Conservation (phyloP, 2,113 vertebrate genomes). For the Cyanoramphus novaezelandiae region DNA sequence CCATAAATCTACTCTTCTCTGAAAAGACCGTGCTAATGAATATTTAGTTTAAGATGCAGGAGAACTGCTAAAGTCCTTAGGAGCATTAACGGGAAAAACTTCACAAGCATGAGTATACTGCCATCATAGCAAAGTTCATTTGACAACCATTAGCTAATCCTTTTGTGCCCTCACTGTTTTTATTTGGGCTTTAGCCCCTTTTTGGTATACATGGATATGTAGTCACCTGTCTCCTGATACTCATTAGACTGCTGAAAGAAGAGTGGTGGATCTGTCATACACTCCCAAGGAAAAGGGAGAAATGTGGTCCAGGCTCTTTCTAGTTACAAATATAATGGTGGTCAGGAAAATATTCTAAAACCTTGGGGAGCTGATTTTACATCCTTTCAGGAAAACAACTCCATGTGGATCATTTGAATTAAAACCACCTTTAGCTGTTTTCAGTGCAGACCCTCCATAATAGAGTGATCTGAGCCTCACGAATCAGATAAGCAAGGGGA, state of each 20-base stretch:
- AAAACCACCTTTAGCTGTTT: background rate
- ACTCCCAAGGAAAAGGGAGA: background rate
- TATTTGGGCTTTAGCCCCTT: background rate
- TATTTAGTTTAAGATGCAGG: background rate
- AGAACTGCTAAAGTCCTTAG: background rate
- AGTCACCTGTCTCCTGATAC: background rate
- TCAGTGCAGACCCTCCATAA: background rate
- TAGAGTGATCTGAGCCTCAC: background rate
- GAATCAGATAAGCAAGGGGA: background rate
- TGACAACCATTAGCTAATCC: background rate
- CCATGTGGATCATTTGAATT: background rate
- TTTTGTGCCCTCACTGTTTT: background rate
- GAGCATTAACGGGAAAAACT: background rate
- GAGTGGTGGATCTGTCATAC: background rate
- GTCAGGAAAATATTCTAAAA: background rate
- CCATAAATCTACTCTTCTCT: background rate
- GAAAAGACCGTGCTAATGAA: background rate
- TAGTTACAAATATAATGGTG: background rate
- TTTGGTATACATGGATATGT: background rate
- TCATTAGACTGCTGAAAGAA: background rate
- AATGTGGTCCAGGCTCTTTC: background rate
- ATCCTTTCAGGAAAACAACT: background rate
- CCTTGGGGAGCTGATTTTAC: background rate
- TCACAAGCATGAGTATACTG: background rate
- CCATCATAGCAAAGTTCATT: background rate